Base-by-base conservation (phyloP, 2,888 invertebrate species). In the Ceratothoa steindachneri region DNA sequence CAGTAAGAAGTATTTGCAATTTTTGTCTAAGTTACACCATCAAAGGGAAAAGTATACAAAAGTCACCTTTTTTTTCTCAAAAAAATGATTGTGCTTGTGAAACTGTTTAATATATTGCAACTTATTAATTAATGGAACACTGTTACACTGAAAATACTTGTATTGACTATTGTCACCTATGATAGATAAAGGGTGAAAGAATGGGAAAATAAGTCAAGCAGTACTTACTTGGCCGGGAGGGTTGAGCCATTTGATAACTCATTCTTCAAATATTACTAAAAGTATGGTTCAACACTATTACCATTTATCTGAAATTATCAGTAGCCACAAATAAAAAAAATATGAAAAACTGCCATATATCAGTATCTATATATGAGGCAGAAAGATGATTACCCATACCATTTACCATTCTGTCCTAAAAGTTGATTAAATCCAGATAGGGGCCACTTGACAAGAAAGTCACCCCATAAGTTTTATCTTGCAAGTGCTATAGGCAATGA, bases 171-270 rank as follows among this genome's bases (percentile, higher is more conserved):
- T n/a, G n/a, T n/a, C n/a, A n/a, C n/a, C n/a, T n/a, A n/a, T n/a
- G n/a, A n/a, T n/a, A n/a, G n/a, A n/a, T n/a, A n/a, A n/a, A n/a
- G n/a, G n/a, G n/a, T n/a, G n/a, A n/a, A n/a, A n/a, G n/a, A n/a
- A n/a, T n/a, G n/a, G n/a, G 29, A 66, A n/a, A 22, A 22, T 22
- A 60, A 66, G 53, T 15, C 9, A 15, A 19, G 30, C 12, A 29
- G 27, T 30, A 71, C 77, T 77, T 72, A 77, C 77, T 55, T 31
- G 77, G 77, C 31, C 77, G 75, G 22, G 77, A 75, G 66, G 75
- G 77, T 66, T 77, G 77, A 27, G 77, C 72, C 75, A 77, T 77
- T 71, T 75, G 77, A 31, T 77, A 77, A 73, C 77, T 77, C 77
- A 77, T 77, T 55, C n/a, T 30, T 60, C 22, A 24, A 60, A 60